Conservation (phyloP, 2,888 invertebrate species). For the Tricholauxania praeusta region DNA sequence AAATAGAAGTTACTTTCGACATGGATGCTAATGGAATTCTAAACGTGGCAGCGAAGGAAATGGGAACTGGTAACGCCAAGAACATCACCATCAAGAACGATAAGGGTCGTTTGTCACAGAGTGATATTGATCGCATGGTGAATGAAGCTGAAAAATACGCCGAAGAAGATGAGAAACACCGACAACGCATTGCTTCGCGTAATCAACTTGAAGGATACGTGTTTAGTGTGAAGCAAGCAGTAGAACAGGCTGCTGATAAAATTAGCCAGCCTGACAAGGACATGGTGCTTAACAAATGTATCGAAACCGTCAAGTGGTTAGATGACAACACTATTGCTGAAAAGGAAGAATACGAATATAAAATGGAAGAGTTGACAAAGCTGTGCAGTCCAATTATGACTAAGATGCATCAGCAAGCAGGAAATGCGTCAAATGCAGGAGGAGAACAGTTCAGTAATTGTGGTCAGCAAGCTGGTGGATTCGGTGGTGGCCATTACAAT, state of each 20-base stretch:
- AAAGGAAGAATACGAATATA: constrained; percentile 78
- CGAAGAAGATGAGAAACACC: constrained; percentile 79
- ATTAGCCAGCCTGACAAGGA: constrained; percentile 78
- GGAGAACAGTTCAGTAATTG: constrained; percentile 73
- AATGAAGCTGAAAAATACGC: constrained; percentile 80
- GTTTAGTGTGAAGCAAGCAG: constrained; percentile 78
- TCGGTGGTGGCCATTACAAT: constrained; percentile 71
- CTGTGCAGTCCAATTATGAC: constrained; percentile 70
- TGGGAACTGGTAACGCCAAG: constrained; percentile 76
- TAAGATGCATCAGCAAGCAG: constrained; percentile 62
- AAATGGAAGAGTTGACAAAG: constrained; percentile 62
- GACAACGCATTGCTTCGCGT: constrained; percentile 77
- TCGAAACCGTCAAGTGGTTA: constrained; percentile 78
- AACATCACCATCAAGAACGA: constrained; percentile 88
- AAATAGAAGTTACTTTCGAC: constrained; percentile 85
- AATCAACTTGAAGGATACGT: constrained; percentile 80
- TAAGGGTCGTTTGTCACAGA: constrained; percentile 82
- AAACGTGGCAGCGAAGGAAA: constrained; percentile 84
- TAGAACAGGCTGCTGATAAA: constrained; percentile 77
- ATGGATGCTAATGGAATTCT: constrained; percentile 96
- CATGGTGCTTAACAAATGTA: constrained; percentile 73
- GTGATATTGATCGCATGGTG: constrained; percentile 85
- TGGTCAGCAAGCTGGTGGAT: constrained; percentile 73
- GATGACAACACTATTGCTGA: constrained; percentile 83
- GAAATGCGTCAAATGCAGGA: constrained; percentile 71